These are phyloP conservation scores for Drosophila littoralis DNA, from an alignment of 1,140 invertebrate genomes.

Conservation along the genomic window DNA sequence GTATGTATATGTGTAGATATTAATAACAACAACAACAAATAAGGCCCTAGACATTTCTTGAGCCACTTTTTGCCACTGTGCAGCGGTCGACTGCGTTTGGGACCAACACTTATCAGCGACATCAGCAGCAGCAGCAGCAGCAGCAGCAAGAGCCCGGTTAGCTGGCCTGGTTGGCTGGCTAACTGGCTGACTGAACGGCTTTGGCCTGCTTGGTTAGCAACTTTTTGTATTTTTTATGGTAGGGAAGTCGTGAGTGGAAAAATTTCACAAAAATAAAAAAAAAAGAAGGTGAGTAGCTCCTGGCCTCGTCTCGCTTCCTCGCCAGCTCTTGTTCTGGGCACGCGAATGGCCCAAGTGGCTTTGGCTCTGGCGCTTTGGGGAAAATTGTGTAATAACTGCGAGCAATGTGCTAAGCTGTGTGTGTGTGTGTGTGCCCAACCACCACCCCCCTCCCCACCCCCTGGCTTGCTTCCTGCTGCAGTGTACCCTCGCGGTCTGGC, in stretches of 20 bases:
- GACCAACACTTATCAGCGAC: conserved; percentile 80
- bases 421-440: conserved; percentile 31
- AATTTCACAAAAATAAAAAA: conserved; percentile 74
- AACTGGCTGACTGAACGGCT: conserved; percentile 39
- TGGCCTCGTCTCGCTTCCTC: conserved; percentile 3
- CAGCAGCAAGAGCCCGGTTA: conserved; percentile 37
- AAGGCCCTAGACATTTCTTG: background rate
- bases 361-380: conserved; percentile 67
- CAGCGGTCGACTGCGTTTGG: conserved; percentile 55
- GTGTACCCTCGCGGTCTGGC: conserved; percentile 47
- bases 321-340: conserved; percentile 45
- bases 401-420: conserved; percentile 77
- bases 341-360: conserved; percentile 65
- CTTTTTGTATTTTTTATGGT: conserved; percentile 59
- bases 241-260: conserved; percentile 75
- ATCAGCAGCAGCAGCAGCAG: conserved; percentile 67
- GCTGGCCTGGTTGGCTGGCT: conserved; percentile 52
- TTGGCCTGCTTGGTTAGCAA: conserved; percentile 46
- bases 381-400: conserved; percentile 81
- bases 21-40: background rate
- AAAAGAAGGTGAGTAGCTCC: conserved; percentile 53
- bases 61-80: conserved; percentile 55
- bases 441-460: background rate
- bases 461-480: conserved; percentile 33
- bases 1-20: background rate